phyloP scores from a whole-genome alignment of 92 coral and sea anemone genomes.

The Umimayanthus kanabou region DNA sequence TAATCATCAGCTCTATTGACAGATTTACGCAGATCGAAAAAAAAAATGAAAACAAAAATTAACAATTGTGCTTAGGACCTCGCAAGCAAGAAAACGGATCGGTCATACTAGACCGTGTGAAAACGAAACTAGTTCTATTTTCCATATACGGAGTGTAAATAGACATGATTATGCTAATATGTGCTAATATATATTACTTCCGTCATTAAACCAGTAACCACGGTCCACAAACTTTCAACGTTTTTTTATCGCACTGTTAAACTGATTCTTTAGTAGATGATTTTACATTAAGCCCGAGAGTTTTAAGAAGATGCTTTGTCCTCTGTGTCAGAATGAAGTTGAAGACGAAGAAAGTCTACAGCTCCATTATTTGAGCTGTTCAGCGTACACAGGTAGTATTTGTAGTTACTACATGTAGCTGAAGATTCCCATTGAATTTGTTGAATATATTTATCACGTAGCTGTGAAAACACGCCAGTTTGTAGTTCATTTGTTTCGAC shows the following conservation, averaged over 20 bases:
- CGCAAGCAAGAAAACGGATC: neutral
- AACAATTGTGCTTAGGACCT: no score
- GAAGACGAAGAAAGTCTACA: constrained; percentile 68
- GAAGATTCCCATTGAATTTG: neutral
- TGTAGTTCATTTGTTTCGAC: neutral
- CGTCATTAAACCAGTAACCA: constrained; percentile 12
- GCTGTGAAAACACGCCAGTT: neutral
- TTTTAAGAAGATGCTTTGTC: constrained; percentile 76
- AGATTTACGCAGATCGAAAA: neutral
- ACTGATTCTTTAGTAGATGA: neutral
- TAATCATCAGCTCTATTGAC: neutral
- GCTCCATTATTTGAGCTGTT: constrained; percentile 79
- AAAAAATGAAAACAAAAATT: neutral
- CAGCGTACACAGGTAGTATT: constrained; percentile 57
- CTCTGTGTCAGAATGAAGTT: constrained; percentile 75
- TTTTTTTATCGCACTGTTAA: no score
- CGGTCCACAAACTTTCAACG: neutral
- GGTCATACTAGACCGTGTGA: constrained; percentile 19
- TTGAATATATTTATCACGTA: neutral
- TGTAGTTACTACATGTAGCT: no score
- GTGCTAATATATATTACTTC: constrained; percentile 17
- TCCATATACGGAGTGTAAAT: constrained; percentile 36
- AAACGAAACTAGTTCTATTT: constrained; percentile 22
- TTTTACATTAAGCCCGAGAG: neutral
- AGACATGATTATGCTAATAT: constrained; percentile 10